Conservation (phyloP, 2,888 invertebrate species). For the Idaea dimidiata region DNA sequence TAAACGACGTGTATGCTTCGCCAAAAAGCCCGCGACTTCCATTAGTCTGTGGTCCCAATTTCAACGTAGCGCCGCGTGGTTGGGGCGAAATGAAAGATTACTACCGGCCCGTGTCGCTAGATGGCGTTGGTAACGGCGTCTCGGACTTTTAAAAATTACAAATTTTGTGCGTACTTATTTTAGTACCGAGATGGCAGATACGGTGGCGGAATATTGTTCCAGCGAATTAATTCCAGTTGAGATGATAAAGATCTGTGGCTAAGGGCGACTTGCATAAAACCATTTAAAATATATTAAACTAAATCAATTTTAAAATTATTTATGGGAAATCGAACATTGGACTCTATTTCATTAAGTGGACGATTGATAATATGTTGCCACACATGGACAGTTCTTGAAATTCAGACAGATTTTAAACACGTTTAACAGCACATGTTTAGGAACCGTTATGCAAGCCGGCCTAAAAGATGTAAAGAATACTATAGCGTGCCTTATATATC, state of each 20-base stretch:
- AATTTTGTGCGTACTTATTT: neutral
- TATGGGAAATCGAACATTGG: no score
- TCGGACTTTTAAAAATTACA: conserved; percentile 72
- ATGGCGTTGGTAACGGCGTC: conserved; percentile 74
- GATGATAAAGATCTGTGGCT: neutral
- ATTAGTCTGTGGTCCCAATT: conserved; percentile 81
- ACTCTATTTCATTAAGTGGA: no score
- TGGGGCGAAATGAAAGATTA: conserved; percentile 87
- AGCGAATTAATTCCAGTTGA: neutral
- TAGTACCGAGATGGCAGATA: conserved; percentile 7
- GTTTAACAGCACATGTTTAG: no score
- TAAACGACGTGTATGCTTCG: conserved; percentile 72
- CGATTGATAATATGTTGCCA: no score
- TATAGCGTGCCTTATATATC: neutral
- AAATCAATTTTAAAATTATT: no score
- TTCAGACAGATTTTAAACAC: no score
- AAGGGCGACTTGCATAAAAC: no score
- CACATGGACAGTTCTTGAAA: no score
- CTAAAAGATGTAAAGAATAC: neutral
- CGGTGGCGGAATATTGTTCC: neutral
- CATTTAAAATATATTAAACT: no score
- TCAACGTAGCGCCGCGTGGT: conserved; percentile 91
- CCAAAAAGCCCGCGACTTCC: conserved; percentile 67
- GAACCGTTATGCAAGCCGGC: no score
- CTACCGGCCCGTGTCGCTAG: conserved; percentile 88